phyloP scores from a whole-genome alignment of 2,797 vertebrate genomes.

The Spizella passerina region DNA sequence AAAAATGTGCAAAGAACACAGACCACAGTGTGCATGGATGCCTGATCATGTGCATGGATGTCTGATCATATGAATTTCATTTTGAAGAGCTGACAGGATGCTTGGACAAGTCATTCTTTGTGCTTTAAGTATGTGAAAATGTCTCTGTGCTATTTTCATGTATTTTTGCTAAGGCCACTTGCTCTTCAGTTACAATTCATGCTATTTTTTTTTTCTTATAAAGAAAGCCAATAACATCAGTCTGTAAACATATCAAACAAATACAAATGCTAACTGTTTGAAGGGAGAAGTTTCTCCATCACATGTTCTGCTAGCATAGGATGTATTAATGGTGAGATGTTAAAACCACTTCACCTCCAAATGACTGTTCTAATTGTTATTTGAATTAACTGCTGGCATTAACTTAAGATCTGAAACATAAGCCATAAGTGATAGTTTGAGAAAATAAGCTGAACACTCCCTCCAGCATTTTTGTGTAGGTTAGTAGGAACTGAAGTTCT shows the following conservation, averaged over 20 bases:
- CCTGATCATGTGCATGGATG: background rate
- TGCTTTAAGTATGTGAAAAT: background rate
- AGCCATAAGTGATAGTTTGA: background rate
- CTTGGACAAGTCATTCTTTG: background rate
- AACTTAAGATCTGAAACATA: background rate
- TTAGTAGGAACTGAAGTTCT: background rate
- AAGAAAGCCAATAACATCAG: background rate
- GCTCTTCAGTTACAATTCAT: background rate
- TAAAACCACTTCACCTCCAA: background rate
- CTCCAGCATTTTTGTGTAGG: background rate
- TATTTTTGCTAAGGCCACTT: background rate
- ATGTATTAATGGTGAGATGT: background rate
- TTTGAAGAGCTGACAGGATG: slow-evolving; percentile 24
- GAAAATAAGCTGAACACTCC: background rate
- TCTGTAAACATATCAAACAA: background rate
- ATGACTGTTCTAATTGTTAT: background rate
- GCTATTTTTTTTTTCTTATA: background rate
- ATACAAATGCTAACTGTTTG: background rate
- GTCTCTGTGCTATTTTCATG: background rate
- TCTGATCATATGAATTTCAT: slow-evolving; percentile 12
- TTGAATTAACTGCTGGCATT: background rate
- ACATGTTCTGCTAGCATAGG: background rate
- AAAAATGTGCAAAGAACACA: background rate
- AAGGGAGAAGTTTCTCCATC: background rate
- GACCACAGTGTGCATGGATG: background rate